Percentiles rank a stretch among this genome's conserved stretches.
Evolutionary conservation across 2,113 vertebrate genomes (phyloP).

Genomic region (western clawed frog (Xenopus tropicalis)): UCB_Xtro_10.0 CM004449.2:131052501-131053000

Average conservation of each 20-base stretch:
- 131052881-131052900: too few species aligned
- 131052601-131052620: slow-evolving; percentile 29
- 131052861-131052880: too few species aligned
- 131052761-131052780: background rate
- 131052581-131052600: too few species aligned
- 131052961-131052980: too few species aligned
- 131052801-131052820: too few species aligned
- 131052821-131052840: too few species aligned
- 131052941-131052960: too few species aligned
- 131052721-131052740: slow-evolving; percentile 1
- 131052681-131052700: background rate
- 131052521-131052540: slow-evolving; percentile 27
- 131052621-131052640: slow-evolving; percentile 4
- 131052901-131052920: too few species aligned
- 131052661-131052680: slow-evolving; percentile 4
- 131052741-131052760: background rate
- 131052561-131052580: too few species aligned
- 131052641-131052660: slow-evolving; percentile 16
- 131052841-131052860: too few species aligned
- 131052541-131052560: slow-evolving; percentile 20
- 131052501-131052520: slow-evolving; percentile 21
- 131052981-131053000: too few species aligned
- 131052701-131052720: slow-evolving; percentile 1
- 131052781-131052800: background rate
- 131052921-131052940: too few species aligned